These are phyloP conservation scores for Garra rufa DNA, from an alignment of 2,113 vertebrate species.

Conservation along the genomic window DNA sequence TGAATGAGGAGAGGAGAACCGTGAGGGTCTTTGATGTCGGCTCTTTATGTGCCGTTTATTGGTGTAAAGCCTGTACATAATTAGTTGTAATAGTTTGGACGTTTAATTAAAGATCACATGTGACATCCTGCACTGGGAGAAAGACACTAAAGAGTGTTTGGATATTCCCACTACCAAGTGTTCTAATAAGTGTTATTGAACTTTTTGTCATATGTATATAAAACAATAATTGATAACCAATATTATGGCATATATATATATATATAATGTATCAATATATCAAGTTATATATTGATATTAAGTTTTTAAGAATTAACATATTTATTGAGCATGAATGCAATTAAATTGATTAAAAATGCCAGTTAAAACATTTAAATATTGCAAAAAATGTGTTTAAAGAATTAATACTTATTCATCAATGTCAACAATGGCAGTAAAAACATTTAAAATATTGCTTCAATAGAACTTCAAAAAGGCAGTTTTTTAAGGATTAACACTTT, in stretches of 20 bases:
- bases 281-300: too few species aligned
- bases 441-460: too few species aligned
- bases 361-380: too few species aligned
- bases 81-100: not conserved
- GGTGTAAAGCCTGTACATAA: not conserved
- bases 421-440: too few species aligned
- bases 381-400: too few species aligned
- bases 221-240: not conserved
- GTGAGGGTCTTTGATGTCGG: slow-evolving; percentile 22
- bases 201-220: not conserved
- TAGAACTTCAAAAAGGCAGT: too few species aligned
- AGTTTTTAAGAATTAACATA: too few species aligned
- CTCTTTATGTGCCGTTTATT: slow-evolving; percentile 18
- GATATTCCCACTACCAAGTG: not conserved
- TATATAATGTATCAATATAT: not conserved
- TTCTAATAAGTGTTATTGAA: slow-evolving; percentile 1
- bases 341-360: too few species aligned
- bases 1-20: not conserved
- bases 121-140: not conserved
- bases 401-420: too few species aligned
- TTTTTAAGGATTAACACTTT: too few species aligned
- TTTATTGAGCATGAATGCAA: too few species aligned
- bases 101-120: not conserved
- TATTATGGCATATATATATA: not conserved
- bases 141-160: not conserved